Evolutionary conservation across 2,113 vertebrate species (phyloP), one percentile per base, ranked within the genome.

Genomic region (Cryptomyrus ogoouensis): DNA sequence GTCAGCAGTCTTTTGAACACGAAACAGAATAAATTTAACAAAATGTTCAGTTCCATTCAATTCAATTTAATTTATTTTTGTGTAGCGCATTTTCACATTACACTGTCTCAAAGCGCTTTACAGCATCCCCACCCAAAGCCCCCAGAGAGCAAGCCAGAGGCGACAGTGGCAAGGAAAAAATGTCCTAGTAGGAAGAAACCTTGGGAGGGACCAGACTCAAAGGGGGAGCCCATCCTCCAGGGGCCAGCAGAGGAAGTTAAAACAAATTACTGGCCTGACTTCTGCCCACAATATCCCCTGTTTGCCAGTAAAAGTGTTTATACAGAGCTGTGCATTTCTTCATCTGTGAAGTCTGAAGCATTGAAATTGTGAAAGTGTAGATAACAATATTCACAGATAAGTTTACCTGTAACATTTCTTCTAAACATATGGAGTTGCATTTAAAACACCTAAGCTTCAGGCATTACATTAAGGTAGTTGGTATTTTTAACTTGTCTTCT

Each of bases 1-100:
- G 88, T 89, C 47, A 24, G 12, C 24, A 62, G 44, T 89, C 88
- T 50, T 77, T 56, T 89, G 88, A 52, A 66, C 44, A 39, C 15
- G 17, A 74, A 70, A 35, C 44, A 31, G n/a, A 49, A 66, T 42
- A 27, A 85, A 85, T 85, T 85, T 21, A 85, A 50, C 21, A 85
- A 49, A 85, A 85, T 85, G 83, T 85, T 44, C 39, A 44, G 53
- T 58, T 62, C 56, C 21, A n/a, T 62, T 62, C 56, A 62, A 9
- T 24, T 58, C 21, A 24, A n/a, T 24, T 62, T 6, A 62, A n/a
- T 62, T 62, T 62, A 62, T 62, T 62, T n/a, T 62, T 62, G 56
- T n/a, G 8, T 62, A n/a, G 56, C 24, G 24, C 24, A n/a, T 62
- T 62, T 62, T 62, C 56, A 62, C 21, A 62, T 62, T 62, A 62